These are phyloP conservation scores for Slavum lentiscoides DNA, from an alignment of 2,888 invertebrate species.

Conservation along the genomic window DNA sequence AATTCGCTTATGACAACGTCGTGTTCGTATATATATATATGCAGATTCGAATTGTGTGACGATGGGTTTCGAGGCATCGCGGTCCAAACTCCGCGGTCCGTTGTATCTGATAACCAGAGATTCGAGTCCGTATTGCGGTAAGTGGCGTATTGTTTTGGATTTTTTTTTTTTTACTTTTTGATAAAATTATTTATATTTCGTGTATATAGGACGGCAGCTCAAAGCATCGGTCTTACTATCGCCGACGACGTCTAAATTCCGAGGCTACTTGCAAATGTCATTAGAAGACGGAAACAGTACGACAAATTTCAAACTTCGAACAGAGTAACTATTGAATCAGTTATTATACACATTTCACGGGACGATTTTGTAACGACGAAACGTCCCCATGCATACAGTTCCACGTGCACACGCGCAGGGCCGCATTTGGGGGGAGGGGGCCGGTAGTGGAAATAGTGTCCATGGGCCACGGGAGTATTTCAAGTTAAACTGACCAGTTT, in stretches of 20 bases:
- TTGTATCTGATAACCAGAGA: conserved; percentile 65
- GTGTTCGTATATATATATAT: neutral
- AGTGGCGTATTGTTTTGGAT: conserved; percentile 50
- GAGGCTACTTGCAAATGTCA: conserved; percentile 62
- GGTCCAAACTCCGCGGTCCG: conserved; percentile 62
- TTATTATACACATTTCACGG: neutral
- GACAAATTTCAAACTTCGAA: conserved; percentile 37
- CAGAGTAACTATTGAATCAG: conserved; percentile 25
- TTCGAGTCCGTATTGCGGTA: conserved; percentile 65
- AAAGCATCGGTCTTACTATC: conserved; percentile 63
- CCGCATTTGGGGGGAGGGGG: too few relatives aligned
- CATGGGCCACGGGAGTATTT: too few relatives aligned
- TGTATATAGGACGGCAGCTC: conserved; percentile 63
- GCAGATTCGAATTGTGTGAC: conserved; percentile 57
- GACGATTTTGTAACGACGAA: too few relatives aligned
- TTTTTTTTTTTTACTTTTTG: too few relatives aligned
- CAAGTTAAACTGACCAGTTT: too few relatives aligned
- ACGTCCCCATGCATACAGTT: too few relatives aligned
- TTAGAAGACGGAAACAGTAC: conserved; percentile 56
- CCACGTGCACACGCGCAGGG: too few relatives aligned
- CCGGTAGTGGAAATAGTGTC: too few relatives aligned
- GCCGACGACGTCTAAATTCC: conserved; percentile 60
- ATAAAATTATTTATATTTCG: conserved; percentile 44
- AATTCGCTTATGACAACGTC: too few relatives aligned
- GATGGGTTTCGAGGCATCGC: conserved; percentile 59